Evolutionary conservation across 2,797 vertebrate species (phyloP).

Genomic region (Arremon aurantiirostris): DNA sequence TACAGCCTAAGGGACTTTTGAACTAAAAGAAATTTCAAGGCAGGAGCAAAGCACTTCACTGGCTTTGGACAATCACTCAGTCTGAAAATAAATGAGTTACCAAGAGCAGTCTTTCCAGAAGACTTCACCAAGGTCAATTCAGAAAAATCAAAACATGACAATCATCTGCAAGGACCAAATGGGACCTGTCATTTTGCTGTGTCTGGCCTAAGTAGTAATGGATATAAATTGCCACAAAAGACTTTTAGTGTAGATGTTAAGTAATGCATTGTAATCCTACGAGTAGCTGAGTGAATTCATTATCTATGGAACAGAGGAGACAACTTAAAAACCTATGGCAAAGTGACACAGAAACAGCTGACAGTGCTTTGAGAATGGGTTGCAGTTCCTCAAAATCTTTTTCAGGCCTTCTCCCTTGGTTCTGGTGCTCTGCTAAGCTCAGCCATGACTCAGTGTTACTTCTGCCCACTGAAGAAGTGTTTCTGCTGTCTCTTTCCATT

Average conservation of each 20-base stretch:
- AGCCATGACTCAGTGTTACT: not conserved
- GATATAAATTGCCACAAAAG: not conserved
- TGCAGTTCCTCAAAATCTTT: not conserved
- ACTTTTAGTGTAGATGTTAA: not conserved
- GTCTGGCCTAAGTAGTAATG: not conserved
- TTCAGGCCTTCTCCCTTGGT: not conserved
- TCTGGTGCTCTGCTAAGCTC: not conserved
- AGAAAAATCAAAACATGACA: not conserved
- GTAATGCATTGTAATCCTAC: not conserved
- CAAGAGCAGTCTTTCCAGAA: not conserved
- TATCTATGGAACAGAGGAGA: not conserved
- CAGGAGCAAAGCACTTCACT: not conserved
- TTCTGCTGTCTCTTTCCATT: not conserved
- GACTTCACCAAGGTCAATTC: not conserved
- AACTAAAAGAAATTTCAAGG: not conserved
- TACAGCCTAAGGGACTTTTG: not conserved
- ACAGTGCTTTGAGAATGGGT: not conserved
- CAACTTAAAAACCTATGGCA: not conserved
- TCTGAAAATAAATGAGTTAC: not conserved
- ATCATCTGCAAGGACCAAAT: not conserved
- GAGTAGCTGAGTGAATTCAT: not conserved
- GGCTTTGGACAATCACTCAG: not conserved
- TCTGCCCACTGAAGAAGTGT: not conserved
- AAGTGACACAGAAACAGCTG: not conserved
- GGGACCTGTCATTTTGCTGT: not conserved